A percentile compares a stretch with the other conserved stretches of the same genome.
Conservation (phyloP, 2,113 vertebrate genomes). For the Rhombomys opimus region DNA sequence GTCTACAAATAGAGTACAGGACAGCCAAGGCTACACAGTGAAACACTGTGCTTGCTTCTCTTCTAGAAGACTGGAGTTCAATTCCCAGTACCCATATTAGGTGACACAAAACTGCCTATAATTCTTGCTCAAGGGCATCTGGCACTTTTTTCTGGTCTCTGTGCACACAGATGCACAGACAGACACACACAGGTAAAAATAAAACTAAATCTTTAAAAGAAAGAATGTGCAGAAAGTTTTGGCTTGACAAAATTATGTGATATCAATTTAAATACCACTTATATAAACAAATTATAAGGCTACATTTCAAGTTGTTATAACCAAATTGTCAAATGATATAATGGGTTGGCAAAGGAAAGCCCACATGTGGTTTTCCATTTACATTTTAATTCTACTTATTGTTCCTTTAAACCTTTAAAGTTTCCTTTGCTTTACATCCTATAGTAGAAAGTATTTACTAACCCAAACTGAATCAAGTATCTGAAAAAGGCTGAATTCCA, state of each 20-base stretch:
- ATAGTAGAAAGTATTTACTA: conserved; percentile 5
- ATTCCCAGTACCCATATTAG: background rate
- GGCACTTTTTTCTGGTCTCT: background rate
- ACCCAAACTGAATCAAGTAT: background rate
- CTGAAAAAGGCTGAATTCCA: background rate
- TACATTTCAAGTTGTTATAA: conserved; percentile 13
- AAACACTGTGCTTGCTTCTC: background rate
- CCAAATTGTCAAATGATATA: background rate
- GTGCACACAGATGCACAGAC: background rate
- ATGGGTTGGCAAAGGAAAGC: background rate
- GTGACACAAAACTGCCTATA: background rate
- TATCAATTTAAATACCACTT: conserved; percentile 9
- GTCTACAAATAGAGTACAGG: too few relatives aligned
- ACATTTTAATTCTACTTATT: background rate
- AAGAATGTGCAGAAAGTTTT: background rate
- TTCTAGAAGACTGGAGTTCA: background rate
- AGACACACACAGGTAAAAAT: background rate
- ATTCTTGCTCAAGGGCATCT: background rate
- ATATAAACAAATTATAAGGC: conserved; percentile 1
- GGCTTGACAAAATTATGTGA: conserved; percentile 21
- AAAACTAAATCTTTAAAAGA: background rate
- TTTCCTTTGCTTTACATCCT: conserved; percentile 9
- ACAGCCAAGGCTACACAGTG: too few relatives aligned
- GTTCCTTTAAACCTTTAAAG: conserved; percentile 55
- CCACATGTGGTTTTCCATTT: background rate